Evolutionary conservation across 1,140 invertebrate species (phyloP).

Genomic region (Lineus longissimus): DNA sequence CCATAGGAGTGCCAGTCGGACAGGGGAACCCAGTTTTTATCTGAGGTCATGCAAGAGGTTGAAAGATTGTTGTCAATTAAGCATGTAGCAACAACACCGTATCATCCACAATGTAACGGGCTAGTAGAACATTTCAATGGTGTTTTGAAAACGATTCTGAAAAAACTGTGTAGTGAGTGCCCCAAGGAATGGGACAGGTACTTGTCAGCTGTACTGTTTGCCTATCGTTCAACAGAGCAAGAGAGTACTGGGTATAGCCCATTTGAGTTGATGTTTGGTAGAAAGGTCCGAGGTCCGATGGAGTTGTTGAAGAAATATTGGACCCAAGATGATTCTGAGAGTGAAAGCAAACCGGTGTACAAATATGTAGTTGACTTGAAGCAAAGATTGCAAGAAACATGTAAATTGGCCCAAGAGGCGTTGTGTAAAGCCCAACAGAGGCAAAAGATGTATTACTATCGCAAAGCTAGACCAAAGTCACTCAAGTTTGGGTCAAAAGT

Average conservation of each 20-base stretch:
- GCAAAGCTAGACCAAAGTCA: not conserved
- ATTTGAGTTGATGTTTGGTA: conserved; percentile 25
- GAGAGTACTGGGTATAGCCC: conserved; percentile 28
- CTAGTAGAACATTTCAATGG: conserved; percentile 29
- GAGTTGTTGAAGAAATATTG: conserved; percentile 7
- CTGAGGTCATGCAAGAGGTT: conserved; percentile 26
- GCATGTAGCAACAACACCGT: conserved; percentile 29
- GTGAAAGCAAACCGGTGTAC: not conserved
- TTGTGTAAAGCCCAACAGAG: not conserved
- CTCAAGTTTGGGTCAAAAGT: not conserved
- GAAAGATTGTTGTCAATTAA: conserved; percentile 22
- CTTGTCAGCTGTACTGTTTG: conserved; percentile 33
- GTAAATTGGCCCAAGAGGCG: not conserved
- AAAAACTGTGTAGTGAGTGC: conserved; percentile 27
- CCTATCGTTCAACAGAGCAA: conserved; percentile 33
- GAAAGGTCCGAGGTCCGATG: conserved; percentile 7
- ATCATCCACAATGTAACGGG: conserved; percentile 38
- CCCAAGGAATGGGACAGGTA: conserved; percentile 42
- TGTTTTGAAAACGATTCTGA: conserved; percentile 29
- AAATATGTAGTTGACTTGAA: not conserved
- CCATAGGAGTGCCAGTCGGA: conserved; percentile 52
- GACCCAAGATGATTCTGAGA: not conserved
- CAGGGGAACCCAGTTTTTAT: conserved; percentile 52
- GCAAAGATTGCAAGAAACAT: not conserved
- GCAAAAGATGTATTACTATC: not conserved